A percentile compares a stretch with the other conserved stretches of the same genome.
Evolutionary conservation across 2,113 vertebrate genomes (phyloP).

Genomic region (Onychorhynchus coronatus): DNA sequence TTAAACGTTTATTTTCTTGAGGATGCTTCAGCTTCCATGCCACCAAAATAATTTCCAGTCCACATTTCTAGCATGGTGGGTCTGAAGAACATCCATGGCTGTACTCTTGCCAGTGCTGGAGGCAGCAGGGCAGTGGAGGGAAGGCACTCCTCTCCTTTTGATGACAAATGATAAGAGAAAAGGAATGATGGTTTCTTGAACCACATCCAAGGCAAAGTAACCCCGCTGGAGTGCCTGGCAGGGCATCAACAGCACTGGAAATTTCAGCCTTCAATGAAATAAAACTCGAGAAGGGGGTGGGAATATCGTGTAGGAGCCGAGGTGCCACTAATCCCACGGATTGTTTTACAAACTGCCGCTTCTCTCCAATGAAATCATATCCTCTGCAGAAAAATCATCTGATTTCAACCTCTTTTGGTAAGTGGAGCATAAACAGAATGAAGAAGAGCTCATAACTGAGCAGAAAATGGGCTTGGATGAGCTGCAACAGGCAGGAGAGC

Average conservation of each 20-base stretch:
- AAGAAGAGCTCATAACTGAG: background rate
- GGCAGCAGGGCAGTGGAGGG: background rate
- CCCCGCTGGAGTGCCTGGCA: conserved; percentile 64
- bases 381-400: conserved; percentile 8
- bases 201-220: conserved; percentile 66
- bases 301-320: background rate
- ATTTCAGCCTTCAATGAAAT: conserved; percentile 64
- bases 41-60: background rate
- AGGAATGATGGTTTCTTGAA: conserved; percentile 63
- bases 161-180: conserved; percentile 49
- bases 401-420: background rate
- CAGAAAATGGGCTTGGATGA: background rate
- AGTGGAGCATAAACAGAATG: background rate
- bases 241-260: conserved; percentile 56
- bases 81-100: background rate
- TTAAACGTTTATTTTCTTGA: background rate
- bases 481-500: background rate
- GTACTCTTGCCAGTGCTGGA: background rate
- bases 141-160: conserved; percentile 43
- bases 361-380: conserved; percentile 5
- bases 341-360: background rate
- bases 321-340: background rate
- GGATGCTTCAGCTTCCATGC: background rate
- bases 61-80: background rate
- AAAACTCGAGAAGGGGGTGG: background rate